These are phyloP conservation scores for Cephalophus harveyi DNA, from an alignment of 2,113 vertebrate genomes.

Conservation along the genomic window DNA sequence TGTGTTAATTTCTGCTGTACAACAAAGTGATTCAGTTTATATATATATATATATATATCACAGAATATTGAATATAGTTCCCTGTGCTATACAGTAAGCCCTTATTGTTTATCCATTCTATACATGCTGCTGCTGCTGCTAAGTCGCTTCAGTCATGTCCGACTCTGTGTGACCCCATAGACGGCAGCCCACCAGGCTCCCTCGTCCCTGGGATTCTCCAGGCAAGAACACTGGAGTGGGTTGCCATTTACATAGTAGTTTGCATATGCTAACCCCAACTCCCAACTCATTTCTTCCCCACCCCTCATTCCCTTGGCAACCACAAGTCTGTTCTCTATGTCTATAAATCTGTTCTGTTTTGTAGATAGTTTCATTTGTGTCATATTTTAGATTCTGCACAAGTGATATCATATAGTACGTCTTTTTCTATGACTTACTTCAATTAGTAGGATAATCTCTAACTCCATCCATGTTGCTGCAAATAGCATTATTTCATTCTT, in stretches of 20 bases:
- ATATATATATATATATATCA: background rate
- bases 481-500: background rate
- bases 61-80: background rate
- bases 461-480: background rate
- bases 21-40: background rate
- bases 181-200: too few relatives aligned
- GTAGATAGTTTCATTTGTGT: background rate
- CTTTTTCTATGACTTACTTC: background rate
- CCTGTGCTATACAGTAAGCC: background rate
- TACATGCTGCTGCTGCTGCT: background rate
- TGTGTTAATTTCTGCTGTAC: background rate
- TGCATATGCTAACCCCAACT: background rate
- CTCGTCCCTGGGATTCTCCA: too few relatives aligned
- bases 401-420: background rate
- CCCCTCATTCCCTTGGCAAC: background rate
- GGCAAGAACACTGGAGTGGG: too few relatives aligned
- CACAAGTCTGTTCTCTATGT: background rate
- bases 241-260: background rate
- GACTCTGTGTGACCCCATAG: too few relatives aligned
- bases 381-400: background rate
- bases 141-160: too few relatives aligned
- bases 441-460: background rate
- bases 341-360: background rate
- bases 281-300: background rate
- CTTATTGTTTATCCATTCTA: background rate